These are phyloP conservation scores for Crossocerus cetratus DNA, from an alignment of 2,888 invertebrate genomes.

Conservation along the genomic window DNA sequence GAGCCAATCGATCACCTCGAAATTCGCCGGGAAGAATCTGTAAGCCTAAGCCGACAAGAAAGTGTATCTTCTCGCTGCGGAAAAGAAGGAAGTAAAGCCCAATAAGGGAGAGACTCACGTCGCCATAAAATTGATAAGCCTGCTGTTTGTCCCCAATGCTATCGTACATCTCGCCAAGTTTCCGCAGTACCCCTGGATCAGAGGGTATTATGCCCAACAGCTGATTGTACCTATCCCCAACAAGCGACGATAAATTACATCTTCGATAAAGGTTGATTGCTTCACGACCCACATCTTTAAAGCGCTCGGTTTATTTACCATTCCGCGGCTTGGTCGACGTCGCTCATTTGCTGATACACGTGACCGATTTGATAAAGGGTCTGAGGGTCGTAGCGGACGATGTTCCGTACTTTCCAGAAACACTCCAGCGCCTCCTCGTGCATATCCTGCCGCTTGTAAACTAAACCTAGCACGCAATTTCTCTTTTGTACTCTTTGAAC, in stretches of 20 bases:
- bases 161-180: conserved; percentile 93
- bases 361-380: conserved; percentile 88
- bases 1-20: conserved; percentile 90
- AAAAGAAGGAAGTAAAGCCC: too few species aligned
- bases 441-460: conserved; percentile 83
- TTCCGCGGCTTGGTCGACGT: conserved; percentile 82
- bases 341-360: conserved; percentile 84
- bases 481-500: neutral
- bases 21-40: conserved; percentile 73
- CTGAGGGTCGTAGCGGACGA: conserved; percentile 85
- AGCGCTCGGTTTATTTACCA: conserved; percentile 74
- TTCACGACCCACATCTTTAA: too few species aligned
- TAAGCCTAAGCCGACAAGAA: conserved; percentile 62
- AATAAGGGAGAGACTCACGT: conserved; percentile 78
- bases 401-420: conserved; percentile 87
- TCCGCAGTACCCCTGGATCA: conserved; percentile 93
- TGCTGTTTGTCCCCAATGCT: conserved; percentile 93
- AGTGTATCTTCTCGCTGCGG: too few species aligned
- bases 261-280: too few species aligned
- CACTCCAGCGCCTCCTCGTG: conserved; percentile 87
- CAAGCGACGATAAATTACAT: too few species aligned
- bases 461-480: conserved; percentile 78
- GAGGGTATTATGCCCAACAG: conserved; percentile 90
- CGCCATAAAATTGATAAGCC: conserved; percentile 89
- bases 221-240: conserved; percentile 82